Percentiles rank a stretch among this genome's conserved stretches.
Evolutionary conservation across 2,113 vertebrate species (phyloP).

Genomic region (Stercorarius parasiticus): DNA sequence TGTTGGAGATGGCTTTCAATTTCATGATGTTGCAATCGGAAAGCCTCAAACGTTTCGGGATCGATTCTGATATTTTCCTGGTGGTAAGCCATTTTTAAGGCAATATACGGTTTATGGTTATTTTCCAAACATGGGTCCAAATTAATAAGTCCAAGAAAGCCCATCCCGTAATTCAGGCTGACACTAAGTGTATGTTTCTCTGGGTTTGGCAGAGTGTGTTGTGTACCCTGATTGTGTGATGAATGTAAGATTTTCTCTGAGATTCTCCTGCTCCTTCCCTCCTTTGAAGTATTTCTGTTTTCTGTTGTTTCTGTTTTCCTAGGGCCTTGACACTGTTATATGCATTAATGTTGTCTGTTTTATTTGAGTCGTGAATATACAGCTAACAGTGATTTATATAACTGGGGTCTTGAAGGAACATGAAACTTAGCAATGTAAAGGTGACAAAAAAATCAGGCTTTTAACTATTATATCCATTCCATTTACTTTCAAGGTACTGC

Average conservation of each 20-base stretch:
- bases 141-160: neutral
- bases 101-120: neutral
- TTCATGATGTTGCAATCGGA: conserved; percentile 10
- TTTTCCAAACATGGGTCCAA: conserved; percentile 35
- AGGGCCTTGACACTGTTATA: neutral
- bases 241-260: neutral
- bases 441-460: neutral
- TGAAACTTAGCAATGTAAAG: neutral
- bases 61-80: conserved; percentile 38
- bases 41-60: neutral
- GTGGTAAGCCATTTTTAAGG: conserved; percentile 20
- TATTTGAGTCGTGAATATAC: neutral
- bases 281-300: neutral
- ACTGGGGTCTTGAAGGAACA: neutral
- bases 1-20: conserved; percentile 32
- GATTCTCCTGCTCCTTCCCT: neutral
- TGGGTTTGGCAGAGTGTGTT: neutral
- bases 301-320: neutral
- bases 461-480: neutral
- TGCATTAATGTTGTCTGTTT: neutral
- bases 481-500: neutral
- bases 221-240: neutral
- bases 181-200: neutral
- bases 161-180: neutral
- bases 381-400: neutral